A percentile compares a stretch with the other conserved stretches of the same genome.
These are phyloP conservation scores for Manis pentadactyla DNA, from an alignment of 2,797 vertebrate genomes.

Conservation along the genomic window DNA sequence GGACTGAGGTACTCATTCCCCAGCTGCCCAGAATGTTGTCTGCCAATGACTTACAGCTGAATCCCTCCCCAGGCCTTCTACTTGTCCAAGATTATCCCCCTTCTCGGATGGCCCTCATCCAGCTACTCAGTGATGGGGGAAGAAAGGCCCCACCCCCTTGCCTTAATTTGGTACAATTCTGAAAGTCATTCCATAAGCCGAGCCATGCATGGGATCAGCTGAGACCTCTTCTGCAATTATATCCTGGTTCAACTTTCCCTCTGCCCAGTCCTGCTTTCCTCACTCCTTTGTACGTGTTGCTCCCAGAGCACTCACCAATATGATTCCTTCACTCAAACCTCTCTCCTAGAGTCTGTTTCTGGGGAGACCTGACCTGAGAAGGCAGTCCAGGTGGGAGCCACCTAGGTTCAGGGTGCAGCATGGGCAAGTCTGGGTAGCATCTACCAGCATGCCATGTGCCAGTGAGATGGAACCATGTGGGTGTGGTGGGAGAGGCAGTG, in stretches of 20 bases:
- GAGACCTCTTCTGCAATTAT: background rate
- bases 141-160: background rate
- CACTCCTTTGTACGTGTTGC: background rate
- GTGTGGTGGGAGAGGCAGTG: background rate
- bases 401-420: background rate
- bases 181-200: background rate
- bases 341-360: background rate
- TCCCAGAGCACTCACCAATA: background rate
- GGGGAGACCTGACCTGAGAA: background rate
- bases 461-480: background rate
- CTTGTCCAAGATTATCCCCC: background rate
- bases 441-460: background rate
- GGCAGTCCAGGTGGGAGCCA: background rate
- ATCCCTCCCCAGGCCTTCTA: background rate
- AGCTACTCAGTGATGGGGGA: background rate
- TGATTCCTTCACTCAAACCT: background rate
- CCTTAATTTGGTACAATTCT: background rate
- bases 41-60: too few species aligned
- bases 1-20: background rate
- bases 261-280: background rate
- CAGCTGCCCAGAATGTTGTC: background rate
- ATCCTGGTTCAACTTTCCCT: background rate
- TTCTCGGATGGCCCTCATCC: background rate
- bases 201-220: background rate
- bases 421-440: background rate